These are phyloP conservation scores for Helicolenus hilgendorfi DNA, from an alignment of 2,797 vertebrate species.

Conservation along the genomic window DNA sequence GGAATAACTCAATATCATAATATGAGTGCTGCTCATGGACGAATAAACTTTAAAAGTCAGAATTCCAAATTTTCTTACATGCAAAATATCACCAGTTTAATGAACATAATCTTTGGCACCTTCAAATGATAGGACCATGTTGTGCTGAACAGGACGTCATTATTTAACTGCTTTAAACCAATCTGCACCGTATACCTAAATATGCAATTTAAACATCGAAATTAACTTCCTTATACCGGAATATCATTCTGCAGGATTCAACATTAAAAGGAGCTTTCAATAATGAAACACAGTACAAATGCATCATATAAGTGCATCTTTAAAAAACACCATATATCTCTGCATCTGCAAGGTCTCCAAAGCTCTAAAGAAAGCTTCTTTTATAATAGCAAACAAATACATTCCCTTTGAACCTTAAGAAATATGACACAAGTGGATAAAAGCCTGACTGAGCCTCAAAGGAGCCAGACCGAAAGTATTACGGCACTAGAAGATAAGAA, in stretches of 20 bases:
- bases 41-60: background rate
- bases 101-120: constrained; percentile 57
- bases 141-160: constrained; percentile 1
- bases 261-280: constrained; percentile 10
- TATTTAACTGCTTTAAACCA: constrained; percentile 22
- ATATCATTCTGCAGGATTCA: constrained; percentile 13
- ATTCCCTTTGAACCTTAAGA: constrained; percentile 63
- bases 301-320: background rate
- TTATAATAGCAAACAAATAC: constrained; percentile 40
- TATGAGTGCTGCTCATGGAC: background rate
- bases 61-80: background rate
- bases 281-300: background rate
- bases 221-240: background rate
- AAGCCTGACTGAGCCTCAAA: constrained; percentile 3
- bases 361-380: constrained; percentile 17
- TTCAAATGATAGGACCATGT: constrained; percentile 12
- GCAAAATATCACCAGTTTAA: constrained; percentile 8
- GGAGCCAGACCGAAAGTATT: constrained; percentile 20
- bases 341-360: background rate
- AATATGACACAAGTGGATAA: constrained; percentile 12
- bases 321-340: background rate
- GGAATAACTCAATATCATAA: background rate
- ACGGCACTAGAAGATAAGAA: constrained; percentile 27
- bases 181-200: constrained; percentile 1
- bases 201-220: background rate